Evolutionary conservation across 2,113 vertebrate species (phyloP), one percentile per base, ranked within the genome.

Genomic region (Osmerus eperlanus): DNA sequence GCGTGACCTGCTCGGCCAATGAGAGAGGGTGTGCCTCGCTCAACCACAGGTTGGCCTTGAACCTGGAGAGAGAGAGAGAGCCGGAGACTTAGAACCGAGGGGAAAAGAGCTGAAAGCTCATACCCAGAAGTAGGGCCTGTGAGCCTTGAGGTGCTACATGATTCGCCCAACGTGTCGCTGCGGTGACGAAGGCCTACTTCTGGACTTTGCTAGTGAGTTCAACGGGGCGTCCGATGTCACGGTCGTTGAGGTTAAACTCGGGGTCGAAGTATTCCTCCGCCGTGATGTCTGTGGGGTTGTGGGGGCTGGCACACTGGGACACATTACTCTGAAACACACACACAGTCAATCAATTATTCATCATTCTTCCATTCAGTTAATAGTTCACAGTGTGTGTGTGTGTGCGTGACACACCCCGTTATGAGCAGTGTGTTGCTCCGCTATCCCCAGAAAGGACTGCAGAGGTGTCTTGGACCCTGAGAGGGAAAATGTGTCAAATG

Each of bases 131-230:
- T 3, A 3, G 19, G 23, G 58, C 60, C 15, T 28, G 61, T 12
- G 29, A 16, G 61, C 47, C 2, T 19, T 41, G 4, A 32, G 54
- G 54, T 23, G 13, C 70, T 15, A 23, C 2, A 13, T 14, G 23
- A 23, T 18, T 9, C 4, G 13, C 23, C 25, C 61, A 16, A 4
- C 9, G 19, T 52, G 16, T 32, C 68, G 47, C 15, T 7, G 13
- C 9, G 54, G 28, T 65, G 23, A 68, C 1, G 7, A 23, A 1
- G 12, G 36, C 51, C 0, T 53, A 93, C 93, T 83, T 91, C 81
- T 94, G 93, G 93, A 93, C 91, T 90, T 94, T 94, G 86, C 91
- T 93, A 28, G 91, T 91, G 2, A 94, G 91, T 85, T 94, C 92
- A 0, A 92, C 51, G 5, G 93, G 93, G 18, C 93, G 89, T 3